Evolutionary conservation across 2,113 vertebrate species (phyloP).

Genomic region (Sinocyclocheilus grahami): DNA sequence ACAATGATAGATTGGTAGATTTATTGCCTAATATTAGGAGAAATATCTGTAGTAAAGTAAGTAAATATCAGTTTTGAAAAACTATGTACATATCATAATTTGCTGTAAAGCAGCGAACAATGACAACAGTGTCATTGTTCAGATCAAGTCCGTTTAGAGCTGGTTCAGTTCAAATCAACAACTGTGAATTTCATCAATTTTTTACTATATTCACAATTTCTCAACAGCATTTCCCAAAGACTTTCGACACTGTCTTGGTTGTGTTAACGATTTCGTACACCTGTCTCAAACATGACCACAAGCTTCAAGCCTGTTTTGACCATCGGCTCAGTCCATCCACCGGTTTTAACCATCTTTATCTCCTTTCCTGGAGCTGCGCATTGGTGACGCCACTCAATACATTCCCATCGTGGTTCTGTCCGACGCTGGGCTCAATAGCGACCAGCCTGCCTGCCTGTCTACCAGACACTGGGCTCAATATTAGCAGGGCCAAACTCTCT

Average conservation of each 20-base stretch:
- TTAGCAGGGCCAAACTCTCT: conserved; percentile 28
- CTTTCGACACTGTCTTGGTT: not conserved
- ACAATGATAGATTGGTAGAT: no score
- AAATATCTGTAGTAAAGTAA: no score
- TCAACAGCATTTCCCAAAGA: not conserved
- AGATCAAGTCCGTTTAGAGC: no score
- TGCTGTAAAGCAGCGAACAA: no score
- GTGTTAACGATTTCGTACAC: not conserved
- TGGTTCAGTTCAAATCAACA: no score
- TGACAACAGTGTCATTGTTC: no score
- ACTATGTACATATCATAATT: no score
- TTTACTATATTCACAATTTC: not conserved
- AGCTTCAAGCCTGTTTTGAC: no score
- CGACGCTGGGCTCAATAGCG: conserved; percentile 50
- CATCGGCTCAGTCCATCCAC: not conserved
- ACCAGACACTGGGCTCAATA: conserved; percentile 55
- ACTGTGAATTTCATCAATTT: no score
- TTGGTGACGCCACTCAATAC: conserved; percentile 33
- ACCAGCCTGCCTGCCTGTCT: conserved; percentile 23
- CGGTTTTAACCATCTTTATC: not conserved
- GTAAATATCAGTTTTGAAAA: no score
- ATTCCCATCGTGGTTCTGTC: conserved; percentile 30
- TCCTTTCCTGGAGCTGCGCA: conserved; percentile 9
- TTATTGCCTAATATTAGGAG: no score
- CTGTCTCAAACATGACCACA: no score